Base-by-base conservation (phyloP, 2,797 vertebrate species). In the Molossus alvarezi region DNA sequence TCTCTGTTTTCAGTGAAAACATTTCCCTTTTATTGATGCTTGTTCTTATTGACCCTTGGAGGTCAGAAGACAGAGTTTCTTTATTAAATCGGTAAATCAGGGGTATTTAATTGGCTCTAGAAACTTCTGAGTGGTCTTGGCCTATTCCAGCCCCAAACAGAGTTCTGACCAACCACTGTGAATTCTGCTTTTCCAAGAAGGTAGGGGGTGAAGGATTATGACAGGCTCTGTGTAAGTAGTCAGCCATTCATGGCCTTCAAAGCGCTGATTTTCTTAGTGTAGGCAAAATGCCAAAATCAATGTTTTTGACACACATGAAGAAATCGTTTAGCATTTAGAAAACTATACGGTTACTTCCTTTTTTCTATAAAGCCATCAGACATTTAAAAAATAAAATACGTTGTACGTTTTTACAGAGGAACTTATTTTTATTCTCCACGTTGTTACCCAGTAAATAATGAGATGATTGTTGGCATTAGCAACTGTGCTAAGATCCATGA, bases 11-110 rank as follows among this genome's bases (percentile, higher is more conserved):
- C 96, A 97, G n/a, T 97, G 95, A 97, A 98, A 98, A 97, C 69
- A 94, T 97, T 97, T 97, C 83, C 72, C 53, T 82, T 98, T 97
- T 95, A 96, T 94, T 97, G 95, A 93, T 90, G 94, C 96, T 97
- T 98, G 82, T 83, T 98, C 97, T 97, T 97, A 88, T 93, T 98
- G 97, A 97, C 97, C 96, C 60, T 96, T 79, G 95, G 90, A 92
- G 94, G 90, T 97, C 91, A 97, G 76, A 92, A 98, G 95, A 95
- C 94, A 97, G 91, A 12, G 82, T 95, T 98, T 89, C 92, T 96
- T 98, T 98, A 98, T 98, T 98, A 98, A 97, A 98, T 98, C 97
- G 77, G 95, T 98, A 98, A 97, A 98, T 98, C 97, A 98, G 64
- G 76, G 91, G 20, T 91, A 65, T 97, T 98, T 98, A 98, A 97